Base-by-base conservation (phyloP, 2,888 invertebrate species). In the Lucinisca nassula region DNA sequence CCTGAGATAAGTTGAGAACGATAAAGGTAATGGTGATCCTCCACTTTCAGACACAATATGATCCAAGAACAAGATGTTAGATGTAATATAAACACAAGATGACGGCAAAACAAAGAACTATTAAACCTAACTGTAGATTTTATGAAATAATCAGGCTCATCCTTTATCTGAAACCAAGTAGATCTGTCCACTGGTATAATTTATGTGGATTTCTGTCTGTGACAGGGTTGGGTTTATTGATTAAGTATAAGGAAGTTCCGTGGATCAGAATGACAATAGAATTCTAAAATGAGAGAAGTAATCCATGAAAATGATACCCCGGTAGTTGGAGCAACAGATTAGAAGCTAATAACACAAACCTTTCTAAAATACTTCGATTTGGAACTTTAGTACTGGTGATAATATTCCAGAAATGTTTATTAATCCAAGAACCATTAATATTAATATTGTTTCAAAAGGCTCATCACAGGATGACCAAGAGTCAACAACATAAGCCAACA, bases 361-460 rank as follows among this genome's bases (percentile, higher is more conserved):
- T 67, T 67, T 35, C 35, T 35, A 67, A 32, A 67, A 30, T 67
- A 10, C 67, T 67, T 10, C 3, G 17, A 67, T 67, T 67, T 35
- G 24, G 67, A 67, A 67, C 30, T 67, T 67, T 67, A 67, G 30
- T 35, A 67, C 35, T 30, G 30, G 55, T 17, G 67, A 67, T 67
- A 67, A 67, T 67, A 67, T 35, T 67, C 67, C 67, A 35, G 30
- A 74, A 70, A 77, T 77, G 82, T 58, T 81, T 67, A 87, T 85
- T 87, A 87, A 90, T 90, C 87, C 74, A 51, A 55, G 67, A 51
- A 27, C 85, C 82, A 87, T 90, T 87, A 90, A 90, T 90, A 90
- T 87, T 90, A 90, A 90, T 90, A 87, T 84, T 78, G 83, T 87
- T 87, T 81, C 90, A 90, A 90, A 85, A 84, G 84, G 85, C 80